Percentiles rank a stretch among this genome's conserved stretches.
These are phyloP conservation scores for Melieria omissa DNA, from an alignment of 2,888 invertebrate genomes.

Conservation along the genomic window DNA sequence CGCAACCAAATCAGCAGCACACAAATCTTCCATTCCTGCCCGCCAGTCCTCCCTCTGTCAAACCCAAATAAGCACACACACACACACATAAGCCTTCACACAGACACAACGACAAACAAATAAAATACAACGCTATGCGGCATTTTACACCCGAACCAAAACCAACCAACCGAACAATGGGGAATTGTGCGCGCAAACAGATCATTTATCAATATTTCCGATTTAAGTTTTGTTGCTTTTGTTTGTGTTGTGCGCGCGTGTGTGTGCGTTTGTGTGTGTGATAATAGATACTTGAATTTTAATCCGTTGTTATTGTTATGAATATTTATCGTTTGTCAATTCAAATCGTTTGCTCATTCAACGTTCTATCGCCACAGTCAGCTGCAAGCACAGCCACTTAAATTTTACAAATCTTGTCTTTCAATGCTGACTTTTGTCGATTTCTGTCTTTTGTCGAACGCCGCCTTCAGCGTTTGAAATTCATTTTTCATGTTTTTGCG, in stretches of 20 bases:
- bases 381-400: not conserved
- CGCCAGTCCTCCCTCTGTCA: too few relatives aligned
- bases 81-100: not conserved
- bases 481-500: too few relatives aligned
- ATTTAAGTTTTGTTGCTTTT: conserved; percentile 42
- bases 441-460: too few relatives aligned
- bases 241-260: not conserved
- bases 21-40: too few relatives aligned
- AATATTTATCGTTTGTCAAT: not conserved
- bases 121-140: not conserved
- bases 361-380: not conserved
- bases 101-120: not conserved
- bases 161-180: conserved; percentile 19
- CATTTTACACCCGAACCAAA: too few relatives aligned
- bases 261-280: conserved; percentile 8
- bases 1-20: too few relatives aligned
- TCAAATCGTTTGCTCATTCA: not conserved
- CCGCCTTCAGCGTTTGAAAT: too few relatives aligned
- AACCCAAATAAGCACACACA: not conserved
- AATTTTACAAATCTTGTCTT: too few relatives aligned
- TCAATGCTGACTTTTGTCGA: too few relatives aligned
- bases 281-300: not conserved
- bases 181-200: conserved; percentile 50
- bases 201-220: conserved; percentile 61
- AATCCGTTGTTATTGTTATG: not conserved